phyloP scores from a whole-genome alignment of 2,113 vertebrate genomes.

The Columba livia region DNA sequence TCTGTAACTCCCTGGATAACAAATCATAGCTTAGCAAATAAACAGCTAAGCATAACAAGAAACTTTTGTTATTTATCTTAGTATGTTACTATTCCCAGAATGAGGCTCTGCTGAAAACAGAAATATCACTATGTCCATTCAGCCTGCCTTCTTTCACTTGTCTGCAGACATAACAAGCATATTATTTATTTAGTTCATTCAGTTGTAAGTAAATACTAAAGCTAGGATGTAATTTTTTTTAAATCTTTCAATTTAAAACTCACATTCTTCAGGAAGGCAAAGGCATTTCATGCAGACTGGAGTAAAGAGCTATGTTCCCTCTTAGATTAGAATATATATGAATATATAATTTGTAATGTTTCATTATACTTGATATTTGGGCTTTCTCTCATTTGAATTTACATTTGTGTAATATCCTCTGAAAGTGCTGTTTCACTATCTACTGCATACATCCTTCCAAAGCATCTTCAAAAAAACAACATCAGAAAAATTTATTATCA shows the following conservation, averaged over 20 bases:
- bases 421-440: conserved; percentile 30
- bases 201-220: conserved; percentile 57
- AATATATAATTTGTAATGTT: conserved; percentile 58
- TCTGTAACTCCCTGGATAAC: background rate
- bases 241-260: conserved; percentile 66
- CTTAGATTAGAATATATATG: conserved; percentile 46
- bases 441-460: conserved; percentile 15
- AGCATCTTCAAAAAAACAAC: conserved; percentile 53
- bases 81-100: conserved; percentile 44
- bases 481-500: conserved; percentile 33
- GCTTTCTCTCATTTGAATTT: conserved; percentile 53
- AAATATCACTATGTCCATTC: conserved; percentile 15
- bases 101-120: conserved; percentile 54
- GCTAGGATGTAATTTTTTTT: conserved; percentile 37
- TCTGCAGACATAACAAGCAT: conserved; percentile 55
- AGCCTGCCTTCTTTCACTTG: conserved; percentile 56
- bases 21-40: background rate
- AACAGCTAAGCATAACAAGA: conserved; percentile 20
- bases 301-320: conserved; percentile 41
- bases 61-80: conserved; percentile 53
- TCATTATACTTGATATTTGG: conserved; percentile 37
- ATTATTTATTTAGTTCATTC: conserved; percentile 52
- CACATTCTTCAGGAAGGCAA: conserved; percentile 47
- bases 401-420: conserved; percentile 39
- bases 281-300: conserved; percentile 26